Evolutionary conservation across 2,888 invertebrate species (phyloP), one percentile per base, ranked within the genome.

Genomic region (Ennomos quercinarius): DNA sequence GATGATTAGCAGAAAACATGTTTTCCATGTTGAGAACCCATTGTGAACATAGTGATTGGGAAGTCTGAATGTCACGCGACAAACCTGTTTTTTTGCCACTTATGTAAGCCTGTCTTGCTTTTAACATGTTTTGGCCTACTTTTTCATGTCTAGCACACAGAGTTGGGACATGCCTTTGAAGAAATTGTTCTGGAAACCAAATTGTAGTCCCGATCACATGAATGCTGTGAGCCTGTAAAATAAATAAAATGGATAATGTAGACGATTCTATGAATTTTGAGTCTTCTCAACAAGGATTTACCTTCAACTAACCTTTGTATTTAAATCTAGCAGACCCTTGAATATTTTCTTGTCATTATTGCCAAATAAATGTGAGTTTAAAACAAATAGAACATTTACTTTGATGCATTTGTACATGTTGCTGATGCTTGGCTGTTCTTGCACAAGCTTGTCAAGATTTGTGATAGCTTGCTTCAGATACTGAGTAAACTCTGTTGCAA

Each of bases 161-260:
- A 71, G 95, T 85, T 70, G 94, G 91, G 64, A 94, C 88, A 82
- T 95, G 94, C 69, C 94, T 94, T 45, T 93, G 86, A 4, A 99
- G 91, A 86, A 98, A 99, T 70, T 95, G 94, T 79, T 96, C 96
- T 0, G 98, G 97, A 75, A 96, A 95, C 98, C 98, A 99, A 53
- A 97, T 84, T 11, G 96, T 93, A 77, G 96, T 96, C 1, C 97
- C 98, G 58, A 95, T 93, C 37, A 99, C 86, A 45, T 96, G 95
- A 58, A 98, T 95, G 37, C 96, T 96, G 67, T 96, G 96, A 44
- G 96, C 94, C 94, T 96, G 81, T 10, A 89, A 89, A 50, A 27
- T 27, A 27, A 27, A 27, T 27, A 27, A 27, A 17, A 17, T 17
- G 3, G 17, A 17, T 17, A 17, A 27, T 27, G 27, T 4, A 27